Evolutionary conservation across 2,797 vertebrate species (phyloP), one percentile per base, ranked within the genome.

Genomic region (Tragopan temminckii): DNA sequence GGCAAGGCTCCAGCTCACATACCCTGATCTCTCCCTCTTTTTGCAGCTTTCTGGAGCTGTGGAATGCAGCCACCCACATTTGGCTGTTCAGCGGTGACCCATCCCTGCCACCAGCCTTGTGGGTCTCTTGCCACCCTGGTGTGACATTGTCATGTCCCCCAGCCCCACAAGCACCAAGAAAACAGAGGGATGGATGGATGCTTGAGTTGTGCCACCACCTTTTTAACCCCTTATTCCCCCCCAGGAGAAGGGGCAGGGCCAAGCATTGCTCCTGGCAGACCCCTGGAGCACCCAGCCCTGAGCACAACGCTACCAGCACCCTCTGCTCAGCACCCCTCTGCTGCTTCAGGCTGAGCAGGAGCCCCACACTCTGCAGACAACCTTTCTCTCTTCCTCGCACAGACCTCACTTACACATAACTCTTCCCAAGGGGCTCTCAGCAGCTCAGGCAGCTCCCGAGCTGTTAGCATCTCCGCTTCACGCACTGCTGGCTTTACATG

Each of bases 391-490:
- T 17, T 23, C 15, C 27, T 57, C 31, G 62, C 40, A 21, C 67
- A 31, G 52, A 52, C 9, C 43, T 27, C 40, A 27, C 0, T 3
- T 0, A 2, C 0, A 7, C 0, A 0, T 3, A 7, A 24, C 11
- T 27, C 48, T 69, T 53, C 33, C 62, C 63, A 1, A 29, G 78
- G 42, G 53, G 18, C 5, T 11, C 2, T 23, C 45, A 4, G 11
- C 43, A 43, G 70, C 36, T 4, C 42, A 46, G 15, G 33, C 13
- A 3, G 1, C 57, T 23, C 1, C 0, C 45, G 59, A 2, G 0
- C 57, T 20, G 14, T 13, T 46, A 11, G 4, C 43, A 36, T 7
- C 53, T 23, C 5, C 0, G 1, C 25, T 74, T 90, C 80, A 71
- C 0, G 25, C 61, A 8, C 50, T 0, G 0, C 38, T 18, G 76